Percentiles rank a stretch among this genome's conserved stretches.
Conservation (phyloP, 2,113 vertebrate species). For the Misgurnus anguillicaudatus region DNA sequence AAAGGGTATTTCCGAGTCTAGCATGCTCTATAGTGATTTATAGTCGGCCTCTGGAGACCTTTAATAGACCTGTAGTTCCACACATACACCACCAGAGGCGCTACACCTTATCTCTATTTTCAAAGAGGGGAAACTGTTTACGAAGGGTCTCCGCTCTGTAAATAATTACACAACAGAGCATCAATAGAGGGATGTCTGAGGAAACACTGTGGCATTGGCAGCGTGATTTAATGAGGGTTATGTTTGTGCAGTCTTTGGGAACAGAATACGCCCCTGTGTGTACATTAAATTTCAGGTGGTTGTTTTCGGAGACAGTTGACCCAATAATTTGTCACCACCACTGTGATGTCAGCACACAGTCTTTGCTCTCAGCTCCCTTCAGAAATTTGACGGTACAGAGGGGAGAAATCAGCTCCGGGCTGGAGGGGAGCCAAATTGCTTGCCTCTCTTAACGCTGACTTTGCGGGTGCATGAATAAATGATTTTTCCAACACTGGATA, state of each 20-base stretch:
- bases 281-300: slow-evolving; percentile 15
- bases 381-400: slow-evolving; percentile 37
- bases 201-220: neutral
- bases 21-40: slow-evolving; percentile 1
- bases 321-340: slow-evolving; percentile 38
- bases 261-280: neutral
- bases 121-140: slow-evolving; percentile 23
- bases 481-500: slow-evolving; percentile 49
- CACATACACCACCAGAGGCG: neutral
- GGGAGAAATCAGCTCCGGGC: slow-evolving; percentile 26
- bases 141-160: neutral
- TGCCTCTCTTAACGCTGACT: slow-evolving; percentile 48
- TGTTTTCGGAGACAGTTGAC: slow-evolving; percentile 22
- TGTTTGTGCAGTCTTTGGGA: slow-evolving; percentile 19
- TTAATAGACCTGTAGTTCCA: neutral
- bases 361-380: neutral
- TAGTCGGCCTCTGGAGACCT: neutral
- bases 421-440: slow-evolving; percentile 50
- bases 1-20: neutral
- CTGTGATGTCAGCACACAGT: neutral
- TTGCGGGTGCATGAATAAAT: slow-evolving; percentile 46
- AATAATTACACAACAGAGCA: slow-evolving; percentile 1
- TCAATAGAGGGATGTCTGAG: slow-evolving; percentile 3
- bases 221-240: slow-evolving; percentile 30
- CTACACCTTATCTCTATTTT: neutral